phyloP scores from a whole-genome alignment of 2,888 invertebrate species.

The Notodonta dromedarius region DNA sequence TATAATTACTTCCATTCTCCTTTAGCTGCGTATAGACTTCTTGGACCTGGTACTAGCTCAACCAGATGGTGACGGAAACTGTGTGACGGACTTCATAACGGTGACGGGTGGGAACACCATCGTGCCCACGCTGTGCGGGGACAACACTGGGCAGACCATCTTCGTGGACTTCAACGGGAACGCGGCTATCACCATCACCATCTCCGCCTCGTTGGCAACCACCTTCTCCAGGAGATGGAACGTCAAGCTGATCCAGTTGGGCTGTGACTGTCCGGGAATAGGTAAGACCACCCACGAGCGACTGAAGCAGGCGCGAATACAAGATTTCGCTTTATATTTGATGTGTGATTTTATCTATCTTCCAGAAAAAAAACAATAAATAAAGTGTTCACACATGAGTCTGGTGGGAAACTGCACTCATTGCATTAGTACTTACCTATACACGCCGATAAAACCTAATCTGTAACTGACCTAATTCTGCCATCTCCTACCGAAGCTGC shows the following conservation, averaged over 20 bases:
- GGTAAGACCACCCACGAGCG: slow-evolving; percentile 63
- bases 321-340: no score
- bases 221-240: slow-evolving; percentile 89
- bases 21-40: slow-evolving; percentile 91
- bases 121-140: slow-evolving; percentile 90
- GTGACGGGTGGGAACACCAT: slow-evolving; percentile 88
- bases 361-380: no score
- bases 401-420: no score
- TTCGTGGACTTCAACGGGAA: slow-evolving; percentile 90
- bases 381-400: no score
- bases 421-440: no score
- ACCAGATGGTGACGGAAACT: slow-evolving; percentile 89
- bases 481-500: no score
- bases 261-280: slow-evolving; percentile 87
- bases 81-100: slow-evolving; percentile 88
- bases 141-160: slow-evolving; percentile 91
- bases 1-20: slow-evolving; percentile 13
- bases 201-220: slow-evolving; percentile 86
- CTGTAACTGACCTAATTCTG: no score
- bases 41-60: slow-evolving; percentile 88
- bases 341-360: no score
- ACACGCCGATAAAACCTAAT: no score
- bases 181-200: slow-evolving; percentile 86
- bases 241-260: slow-evolving; percentile 88
- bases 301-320: no score